Evolutionary conservation across 2,113 vertebrate genomes (phyloP).

Genomic region (Aix galericulata): DNA sequence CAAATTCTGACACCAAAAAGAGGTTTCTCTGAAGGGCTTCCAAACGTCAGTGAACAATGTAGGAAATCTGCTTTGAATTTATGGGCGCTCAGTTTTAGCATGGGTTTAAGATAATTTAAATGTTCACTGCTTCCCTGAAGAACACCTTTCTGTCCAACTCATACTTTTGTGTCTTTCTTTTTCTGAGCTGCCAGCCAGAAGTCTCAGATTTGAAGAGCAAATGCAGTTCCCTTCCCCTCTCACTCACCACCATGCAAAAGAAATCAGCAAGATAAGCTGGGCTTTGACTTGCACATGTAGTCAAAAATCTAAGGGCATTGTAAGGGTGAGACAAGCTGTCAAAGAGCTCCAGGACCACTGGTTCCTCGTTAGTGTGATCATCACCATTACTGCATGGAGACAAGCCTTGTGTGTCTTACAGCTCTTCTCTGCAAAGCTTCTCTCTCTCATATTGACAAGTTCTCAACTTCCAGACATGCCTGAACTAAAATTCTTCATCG

Average conservation of each 20-base stretch:
- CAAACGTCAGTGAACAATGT: neutral
- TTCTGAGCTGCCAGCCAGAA: neutral
- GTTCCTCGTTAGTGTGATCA: neutral
- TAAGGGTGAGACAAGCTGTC: neutral
- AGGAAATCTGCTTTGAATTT: slow-evolving; percentile 17
- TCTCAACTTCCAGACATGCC: neutral
- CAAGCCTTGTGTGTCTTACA: neutral
- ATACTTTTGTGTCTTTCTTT: neutral
- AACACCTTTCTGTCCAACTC: neutral
- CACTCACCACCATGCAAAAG: neutral
- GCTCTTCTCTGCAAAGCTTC: neutral
- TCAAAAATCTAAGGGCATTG: neutral
- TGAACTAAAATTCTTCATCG: neutral
- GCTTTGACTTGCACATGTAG: neutral
- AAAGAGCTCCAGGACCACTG: neutral
- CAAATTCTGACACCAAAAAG: slow-evolving; percentile 14
- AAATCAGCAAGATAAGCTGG: neutral
- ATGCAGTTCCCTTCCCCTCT: neutral
- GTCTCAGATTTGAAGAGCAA: neutral
- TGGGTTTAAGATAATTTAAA: neutral
- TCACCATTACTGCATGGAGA: accelerated
- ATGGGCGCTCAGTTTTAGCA: neutral
- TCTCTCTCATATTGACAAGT: neutral
- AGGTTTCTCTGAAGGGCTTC: slow-evolving; percentile 20
- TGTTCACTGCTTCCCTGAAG: neutral